Percentiles rank a stretch among this genome's conserved stretches.
phyloP scores from a whole-genome alignment of 1,140 invertebrate species.

The Lasaia peninsularis region DNA sequence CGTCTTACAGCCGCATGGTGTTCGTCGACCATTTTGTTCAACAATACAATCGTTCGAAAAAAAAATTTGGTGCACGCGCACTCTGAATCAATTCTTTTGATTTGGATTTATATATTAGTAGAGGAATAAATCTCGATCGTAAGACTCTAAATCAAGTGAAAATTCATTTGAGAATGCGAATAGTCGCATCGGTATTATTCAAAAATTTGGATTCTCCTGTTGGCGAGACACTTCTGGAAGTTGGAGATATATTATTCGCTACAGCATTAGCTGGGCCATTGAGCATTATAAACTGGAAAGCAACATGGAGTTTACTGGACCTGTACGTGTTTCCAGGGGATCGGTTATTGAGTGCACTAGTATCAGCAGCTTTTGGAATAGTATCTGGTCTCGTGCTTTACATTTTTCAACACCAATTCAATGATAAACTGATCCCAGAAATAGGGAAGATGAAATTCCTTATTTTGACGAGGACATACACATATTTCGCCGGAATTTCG shows the following conservation, averaged over 20 bases:
- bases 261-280: constrained; percentile 30
- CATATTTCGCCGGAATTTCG: constrained; percentile 26
- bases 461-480: constrained; percentile 32
- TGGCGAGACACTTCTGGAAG: constrained; percentile 26
- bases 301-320: constrained; percentile 35
- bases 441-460: constrained; percentile 29
- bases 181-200: background rate
- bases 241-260: constrained; percentile 31
- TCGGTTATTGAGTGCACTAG: constrained; percentile 24
- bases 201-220: background rate
- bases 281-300: constrained; percentile 35
- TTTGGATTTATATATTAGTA: background rate
- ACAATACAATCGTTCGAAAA: constrained; percentile 18
- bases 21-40: constrained; percentile 18
- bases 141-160: background rate
- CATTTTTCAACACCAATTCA: constrained; percentile 27
- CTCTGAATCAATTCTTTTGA: background rate
- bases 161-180: background rate
- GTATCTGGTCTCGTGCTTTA: constrained; percentile 29
- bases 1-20: constrained; percentile 1
- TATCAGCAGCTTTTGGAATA: constrained; percentile 28
- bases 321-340: constrained; percentile 34
- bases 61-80: constrained; percentile 15
- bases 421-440: constrained; percentile 25
- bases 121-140: background rate